Conservation (phyloP, 2,797 vertebrate genomes). For the Anguilla pacifica region DNA sequence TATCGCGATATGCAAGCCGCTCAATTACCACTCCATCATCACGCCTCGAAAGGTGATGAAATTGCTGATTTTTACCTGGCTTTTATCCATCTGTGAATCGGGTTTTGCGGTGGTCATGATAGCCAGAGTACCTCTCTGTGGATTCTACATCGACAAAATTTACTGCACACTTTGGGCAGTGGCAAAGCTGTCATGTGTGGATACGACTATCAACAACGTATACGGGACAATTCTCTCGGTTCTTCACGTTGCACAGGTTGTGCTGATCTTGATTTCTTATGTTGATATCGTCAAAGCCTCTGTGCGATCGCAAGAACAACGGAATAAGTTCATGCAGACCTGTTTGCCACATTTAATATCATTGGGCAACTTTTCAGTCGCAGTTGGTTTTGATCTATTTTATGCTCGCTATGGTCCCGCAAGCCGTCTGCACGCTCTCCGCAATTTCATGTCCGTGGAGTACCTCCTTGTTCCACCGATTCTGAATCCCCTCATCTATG, state of each 20-base stretch:
- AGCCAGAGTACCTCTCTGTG: slow-evolving; percentile 16
- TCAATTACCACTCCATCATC: slow-evolving; percentile 27
- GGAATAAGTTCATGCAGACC: too few species aligned
- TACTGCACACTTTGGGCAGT: slow-evolving; percentile 13
- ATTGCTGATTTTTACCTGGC: slow-evolving; percentile 16
- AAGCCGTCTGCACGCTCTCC: too few species aligned
- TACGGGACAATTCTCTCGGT: slow-evolving; percentile 52
- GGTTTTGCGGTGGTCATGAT: background rate
- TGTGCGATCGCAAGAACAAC: too few species aligned
- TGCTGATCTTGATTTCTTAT: slow-evolving; percentile 61
- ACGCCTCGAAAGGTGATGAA: too few species aligned
- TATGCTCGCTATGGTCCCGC: too few species aligned
- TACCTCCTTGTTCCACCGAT: too few species aligned
- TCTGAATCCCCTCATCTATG: too few species aligned
- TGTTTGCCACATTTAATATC: too few species aligned
- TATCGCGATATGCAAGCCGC: slow-evolving; percentile 26
- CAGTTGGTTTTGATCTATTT: too few species aligned
- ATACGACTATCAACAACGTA: slow-evolving; percentile 52
- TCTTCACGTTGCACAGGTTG: slow-evolving; percentile 39
- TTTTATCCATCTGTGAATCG: background rate
- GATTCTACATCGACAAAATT: background rate
- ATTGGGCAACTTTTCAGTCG: too few species aligned
- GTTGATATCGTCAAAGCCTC: slow-evolving; percentile 34
- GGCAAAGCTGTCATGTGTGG: slow-evolving; percentile 56
- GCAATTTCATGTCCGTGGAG: too few species aligned